phyloP scores from a whole-genome alignment of 37 sponge, comb jelly and placozoan genomes.

The Geodia barretti region DNA sequence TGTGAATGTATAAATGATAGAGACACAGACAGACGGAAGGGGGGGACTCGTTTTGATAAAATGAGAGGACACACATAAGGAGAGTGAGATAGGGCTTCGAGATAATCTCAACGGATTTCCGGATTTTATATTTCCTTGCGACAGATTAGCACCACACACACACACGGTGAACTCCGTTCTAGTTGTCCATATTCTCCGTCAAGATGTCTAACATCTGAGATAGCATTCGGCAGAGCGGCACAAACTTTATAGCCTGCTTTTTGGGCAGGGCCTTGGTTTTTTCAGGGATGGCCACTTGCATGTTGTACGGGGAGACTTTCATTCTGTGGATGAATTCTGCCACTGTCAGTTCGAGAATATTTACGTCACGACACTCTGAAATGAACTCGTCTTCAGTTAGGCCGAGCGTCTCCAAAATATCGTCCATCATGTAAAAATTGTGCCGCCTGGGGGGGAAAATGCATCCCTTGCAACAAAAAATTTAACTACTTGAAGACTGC shows the following conservation, averaged over 20 bases:
- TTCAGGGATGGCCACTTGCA: conserved; percentile 1
- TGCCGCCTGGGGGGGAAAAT: conserved; percentile 36
- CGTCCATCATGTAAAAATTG: conserved; percentile 71
- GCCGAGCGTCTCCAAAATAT: conserved; percentile 11
- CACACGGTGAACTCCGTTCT: not conserved
- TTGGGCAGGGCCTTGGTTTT: conserved; percentile 16
- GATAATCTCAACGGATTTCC: not conserved
- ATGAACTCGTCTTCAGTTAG: conserved; percentile 32
- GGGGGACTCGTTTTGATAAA: not conserved
- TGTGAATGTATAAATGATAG: not conserved
- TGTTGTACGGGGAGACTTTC: conserved; percentile 3
- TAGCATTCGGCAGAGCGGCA: conserved; percentile 54
- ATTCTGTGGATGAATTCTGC: conserved; percentile 36
- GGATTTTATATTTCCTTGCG: not conserved
- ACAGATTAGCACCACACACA: not conserved
- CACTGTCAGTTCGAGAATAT: conserved; percentile 24
- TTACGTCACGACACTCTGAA: not conserved
- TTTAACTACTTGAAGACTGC: too few species aligned
- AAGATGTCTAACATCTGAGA: conserved; percentile 38
- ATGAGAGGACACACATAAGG: not conserved
- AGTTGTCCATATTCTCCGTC: conserved; percentile 55
- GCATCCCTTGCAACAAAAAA: too few species aligned
- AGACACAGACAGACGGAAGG: conserved; percentile 1
- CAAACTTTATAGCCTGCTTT: conserved; percentile 28
- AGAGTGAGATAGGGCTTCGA: not conserved